Conservation (phyloP, 2,888 invertebrate species). For the Phortica okadai region DNA sequence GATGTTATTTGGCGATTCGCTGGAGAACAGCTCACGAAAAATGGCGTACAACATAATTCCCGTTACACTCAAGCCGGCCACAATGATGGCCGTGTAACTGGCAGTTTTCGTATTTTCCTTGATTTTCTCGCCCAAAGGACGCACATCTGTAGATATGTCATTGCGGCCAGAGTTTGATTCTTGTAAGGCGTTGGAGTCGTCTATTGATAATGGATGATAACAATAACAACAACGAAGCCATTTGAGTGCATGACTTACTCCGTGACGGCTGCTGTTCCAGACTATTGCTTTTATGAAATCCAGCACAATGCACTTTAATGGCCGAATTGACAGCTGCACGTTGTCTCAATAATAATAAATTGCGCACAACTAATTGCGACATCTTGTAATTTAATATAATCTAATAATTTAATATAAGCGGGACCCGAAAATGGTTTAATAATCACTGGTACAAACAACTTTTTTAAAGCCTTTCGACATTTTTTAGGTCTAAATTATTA, state of each 20-base stretch:
- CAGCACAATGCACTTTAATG: conserved; percentile 41
- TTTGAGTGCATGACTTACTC: conserved; percentile 43
- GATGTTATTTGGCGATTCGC: conserved; percentile 90
- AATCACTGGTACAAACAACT: no score
- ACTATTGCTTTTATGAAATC: conserved; percentile 43
- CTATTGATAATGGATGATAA: neutral
- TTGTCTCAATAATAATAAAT: conserved; percentile 47
- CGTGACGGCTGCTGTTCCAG: conserved; percentile 44
- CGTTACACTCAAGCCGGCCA: conserved; percentile 88
- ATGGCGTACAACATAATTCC: conserved; percentile 89
- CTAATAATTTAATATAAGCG: neutral
- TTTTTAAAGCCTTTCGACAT: no score
- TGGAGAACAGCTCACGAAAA: conserved; percentile 91
- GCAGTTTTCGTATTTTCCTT: conserved; percentile 94
- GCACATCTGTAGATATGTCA: conserved; percentile 78
- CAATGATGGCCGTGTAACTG: conserved; percentile 88
- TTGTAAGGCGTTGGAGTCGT: conserved; percentile 46
- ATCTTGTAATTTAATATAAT: conserved; percentile 42
- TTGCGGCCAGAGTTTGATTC: conserved; percentile 49
- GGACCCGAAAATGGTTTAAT: no score
- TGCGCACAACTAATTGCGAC: conserved; percentile 62
- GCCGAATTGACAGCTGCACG: conserved; percentile 35
- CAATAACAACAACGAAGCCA: neutral
- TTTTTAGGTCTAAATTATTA: no score
- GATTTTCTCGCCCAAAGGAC: conserved; percentile 85